phyloP scores from a whole-genome alignment of 2,797 vertebrate genomes.

The Amazona finschi region DNA sequence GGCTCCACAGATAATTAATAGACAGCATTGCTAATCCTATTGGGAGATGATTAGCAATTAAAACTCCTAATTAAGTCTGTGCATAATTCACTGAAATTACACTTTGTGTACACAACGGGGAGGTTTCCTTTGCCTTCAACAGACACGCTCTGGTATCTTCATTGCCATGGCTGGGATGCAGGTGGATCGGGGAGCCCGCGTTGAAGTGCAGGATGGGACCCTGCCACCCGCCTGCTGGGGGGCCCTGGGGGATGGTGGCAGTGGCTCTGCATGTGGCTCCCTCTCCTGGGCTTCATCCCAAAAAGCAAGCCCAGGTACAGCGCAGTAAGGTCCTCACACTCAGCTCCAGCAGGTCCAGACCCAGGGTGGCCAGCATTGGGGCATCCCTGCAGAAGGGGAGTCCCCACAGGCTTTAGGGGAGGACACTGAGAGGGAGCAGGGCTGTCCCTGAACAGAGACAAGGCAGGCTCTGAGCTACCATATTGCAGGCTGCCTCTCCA shows the following conservation, averaged over 20 bases:
- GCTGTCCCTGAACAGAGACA: background rate
- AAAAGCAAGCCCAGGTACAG: background rate
- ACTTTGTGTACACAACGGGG: slow-evolving; percentile 72
- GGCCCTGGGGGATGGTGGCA: background rate
- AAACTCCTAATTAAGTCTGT: slow-evolving; percentile 80
- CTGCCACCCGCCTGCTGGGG: fast-evolving
- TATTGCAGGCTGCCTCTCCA: background rate
- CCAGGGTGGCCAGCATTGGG: fast-evolving
- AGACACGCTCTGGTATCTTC: slow-evolving; percentile 40
- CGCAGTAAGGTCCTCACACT: background rate
- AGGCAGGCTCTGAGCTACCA: background rate
- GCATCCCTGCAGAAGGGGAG: background rate
- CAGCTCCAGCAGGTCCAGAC: background rate
- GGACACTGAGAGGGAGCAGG: background rate
- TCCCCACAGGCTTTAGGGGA: fast-evolving
- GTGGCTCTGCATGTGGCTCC: background rate
- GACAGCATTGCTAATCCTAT: slow-evolving; percentile 76
- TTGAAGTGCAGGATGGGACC: background rate
- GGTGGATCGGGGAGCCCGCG: background rate
- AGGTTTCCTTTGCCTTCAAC: slow-evolving; percentile 57
- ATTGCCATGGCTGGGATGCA: background rate
- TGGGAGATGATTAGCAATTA: slow-evolving; percentile 81
- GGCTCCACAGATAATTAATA: slow-evolving; percentile 76
- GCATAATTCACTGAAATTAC: slow-evolving; percentile 78
- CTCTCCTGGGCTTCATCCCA: background rate